phyloP scores from a whole-genome alignment of 64 coral and sea anemone genomes.

The Acropora yongei region DNA sequence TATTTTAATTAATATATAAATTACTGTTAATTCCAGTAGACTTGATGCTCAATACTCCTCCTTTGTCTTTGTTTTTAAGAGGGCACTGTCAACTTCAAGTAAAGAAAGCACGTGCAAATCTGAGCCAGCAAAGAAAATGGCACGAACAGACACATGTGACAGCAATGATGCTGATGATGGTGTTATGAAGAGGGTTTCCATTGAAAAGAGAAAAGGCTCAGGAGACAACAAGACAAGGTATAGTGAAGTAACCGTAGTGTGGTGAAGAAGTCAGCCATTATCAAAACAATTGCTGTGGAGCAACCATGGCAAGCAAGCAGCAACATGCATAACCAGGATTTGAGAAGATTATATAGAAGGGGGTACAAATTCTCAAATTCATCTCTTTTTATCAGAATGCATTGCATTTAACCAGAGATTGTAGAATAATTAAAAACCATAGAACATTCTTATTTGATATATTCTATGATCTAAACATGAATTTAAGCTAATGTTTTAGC shows the following conservation, averaged over 20 bases:
- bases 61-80: background rate
- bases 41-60: background rate
- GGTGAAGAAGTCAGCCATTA: too few relatives aligned
- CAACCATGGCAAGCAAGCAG: too few relatives aligned
- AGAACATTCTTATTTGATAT: background rate
- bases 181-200: background rate
- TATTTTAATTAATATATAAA: too few relatives aligned
- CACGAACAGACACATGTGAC: background rate
- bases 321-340: too few relatives aligned
- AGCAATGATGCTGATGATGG: background rate
- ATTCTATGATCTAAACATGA: too few relatives aligned
- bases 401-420: background rate
- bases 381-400: too few relatives aligned
- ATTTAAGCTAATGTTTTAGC: too few relatives aligned
- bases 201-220: constrained; percentile 1
- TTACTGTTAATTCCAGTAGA: background rate
- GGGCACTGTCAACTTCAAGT: constrained; percentile 7
- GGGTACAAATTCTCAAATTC: too few relatives aligned
- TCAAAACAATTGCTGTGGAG: too few relatives aligned
- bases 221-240: constrained; percentile 33
- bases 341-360: too few relatives aligned
- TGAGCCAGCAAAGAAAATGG: constrained; percentile 3
- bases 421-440: background rate
- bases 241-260: too few relatives aligned
- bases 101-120: constrained; percentile 4